A percentile compares a stretch with the other conserved stretches of the same genome.
Conservation (phyloP, 2,113 vertebrate genomes). For the Zootoca vivipara region DNA sequence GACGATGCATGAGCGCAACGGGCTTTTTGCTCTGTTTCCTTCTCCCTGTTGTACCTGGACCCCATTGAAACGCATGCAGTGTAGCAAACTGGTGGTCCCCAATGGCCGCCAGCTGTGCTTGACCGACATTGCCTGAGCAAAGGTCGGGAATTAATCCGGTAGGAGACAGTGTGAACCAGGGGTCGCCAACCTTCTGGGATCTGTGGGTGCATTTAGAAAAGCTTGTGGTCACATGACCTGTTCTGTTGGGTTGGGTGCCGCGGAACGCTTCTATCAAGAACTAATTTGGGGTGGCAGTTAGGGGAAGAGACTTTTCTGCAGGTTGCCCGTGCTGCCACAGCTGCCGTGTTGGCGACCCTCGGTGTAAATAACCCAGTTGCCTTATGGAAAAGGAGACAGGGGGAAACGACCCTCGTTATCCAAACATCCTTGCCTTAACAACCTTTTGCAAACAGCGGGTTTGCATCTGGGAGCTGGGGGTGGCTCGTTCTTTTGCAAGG, state of each 20-base stretch:
- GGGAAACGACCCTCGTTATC: not conserved
- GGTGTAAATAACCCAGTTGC: not conserved
- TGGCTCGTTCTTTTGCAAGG: not conserved
- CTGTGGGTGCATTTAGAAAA: too few species aligned
- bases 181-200: too few species aligned
- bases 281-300: too few species aligned
- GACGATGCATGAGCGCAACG: not conserved
- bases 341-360: too few species aligned
- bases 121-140: not conserved
- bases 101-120: not conserved
- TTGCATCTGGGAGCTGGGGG: not conserved
- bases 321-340: too few species aligned
- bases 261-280: too few species aligned
- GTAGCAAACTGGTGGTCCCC: not conserved
- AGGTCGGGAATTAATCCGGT: too few species aligned
- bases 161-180: too few species aligned
- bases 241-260: too few species aligned
- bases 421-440: not conserved
- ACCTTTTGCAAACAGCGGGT: not conserved
- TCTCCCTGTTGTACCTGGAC: not conserved
- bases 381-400: not conserved
- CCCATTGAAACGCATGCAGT: not conserved
- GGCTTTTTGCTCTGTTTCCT: not conserved
- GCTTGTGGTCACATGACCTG: too few species aligned
- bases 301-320: too few species aligned